Percentiles rank a stretch among this genome's conserved stretches.
phyloP scores from a whole-genome alignment of 2,888 invertebrate species.

The Deilephila porcellus region DNA sequence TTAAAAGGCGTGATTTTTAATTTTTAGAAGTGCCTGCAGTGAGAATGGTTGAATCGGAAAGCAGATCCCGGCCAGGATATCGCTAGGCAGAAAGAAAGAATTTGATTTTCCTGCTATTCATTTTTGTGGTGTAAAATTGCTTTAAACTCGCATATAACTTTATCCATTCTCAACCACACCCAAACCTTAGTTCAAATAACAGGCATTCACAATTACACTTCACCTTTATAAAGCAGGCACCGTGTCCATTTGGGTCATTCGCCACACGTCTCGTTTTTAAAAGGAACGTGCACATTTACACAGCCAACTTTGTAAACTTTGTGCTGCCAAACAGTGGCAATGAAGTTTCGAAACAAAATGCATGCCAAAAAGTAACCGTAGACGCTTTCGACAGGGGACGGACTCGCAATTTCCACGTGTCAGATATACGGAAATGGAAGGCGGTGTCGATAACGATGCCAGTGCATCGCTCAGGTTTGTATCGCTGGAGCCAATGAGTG shows the following conservation, averaged over 20 bases:
- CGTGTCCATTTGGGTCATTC: not conserved
- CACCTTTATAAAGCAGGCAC: conserved; percentile 1
- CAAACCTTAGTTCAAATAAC: not conserved
- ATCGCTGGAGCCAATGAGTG: not conserved
- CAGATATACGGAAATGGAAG: conserved; percentile 71
- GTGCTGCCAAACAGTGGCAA: conserved; percentile 13
- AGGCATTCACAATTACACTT: not conserved
- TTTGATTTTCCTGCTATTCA: too few relatives aligned
- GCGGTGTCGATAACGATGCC: conserved; percentile 58
- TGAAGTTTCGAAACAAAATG: conserved; percentile 41
- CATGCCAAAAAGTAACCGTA: conserved; percentile 40
- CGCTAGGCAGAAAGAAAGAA: too few relatives aligned
- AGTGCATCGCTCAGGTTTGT: conserved; percentile 41
- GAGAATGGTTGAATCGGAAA: too few relatives aligned
- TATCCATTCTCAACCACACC: not conserved
- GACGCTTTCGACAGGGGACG: conserved; percentile 50
- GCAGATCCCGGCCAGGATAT: too few relatives aligned
- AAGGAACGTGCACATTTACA: not conserved
- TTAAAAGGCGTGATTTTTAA: too few relatives aligned
- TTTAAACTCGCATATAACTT: too few relatives aligned
- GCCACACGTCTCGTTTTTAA: not conserved
- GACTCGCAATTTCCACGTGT: conserved; percentile 74
- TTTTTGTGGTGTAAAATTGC: too few relatives aligned
- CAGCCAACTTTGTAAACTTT: conserved; percentile 22
- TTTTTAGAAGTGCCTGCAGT: too few relatives aligned